A percentile compares a stretch with the other conserved stretches of the same genome.
phyloP scores from a whole-genome alignment of 2,113 vertebrate species.

The Elephantulus edwardii region DNA sequence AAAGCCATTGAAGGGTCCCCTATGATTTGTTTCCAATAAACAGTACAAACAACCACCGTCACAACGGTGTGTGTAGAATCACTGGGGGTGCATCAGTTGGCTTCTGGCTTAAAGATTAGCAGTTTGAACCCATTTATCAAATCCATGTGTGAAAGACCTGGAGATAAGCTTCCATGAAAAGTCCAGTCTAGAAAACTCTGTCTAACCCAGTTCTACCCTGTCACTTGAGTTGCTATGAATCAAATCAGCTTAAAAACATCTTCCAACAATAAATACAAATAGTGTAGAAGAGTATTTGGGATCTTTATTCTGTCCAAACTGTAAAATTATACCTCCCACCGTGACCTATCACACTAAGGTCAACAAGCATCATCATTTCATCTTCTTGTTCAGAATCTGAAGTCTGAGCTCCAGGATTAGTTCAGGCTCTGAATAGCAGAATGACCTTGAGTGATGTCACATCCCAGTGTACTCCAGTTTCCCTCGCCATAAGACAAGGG shows the following conservation, averaged over 20 bases:
- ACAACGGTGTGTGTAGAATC: too few relatives aligned
- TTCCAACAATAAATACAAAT: neutral
- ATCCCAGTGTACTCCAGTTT: neutral
- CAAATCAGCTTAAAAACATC: neutral
- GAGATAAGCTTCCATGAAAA: neutral
- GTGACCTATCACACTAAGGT: neutral
- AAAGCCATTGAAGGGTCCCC: too few relatives aligned
- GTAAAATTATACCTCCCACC: neutral
- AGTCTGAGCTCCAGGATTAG: neutral
- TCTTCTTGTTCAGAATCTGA: accelerated
- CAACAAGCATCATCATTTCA: accelerated
- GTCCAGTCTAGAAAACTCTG: neutral
- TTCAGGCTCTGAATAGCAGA: too few relatives aligned
- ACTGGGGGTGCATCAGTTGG: too few relatives aligned
- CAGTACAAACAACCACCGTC: too few relatives aligned
- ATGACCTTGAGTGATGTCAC: accelerated
- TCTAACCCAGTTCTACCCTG: neutral
- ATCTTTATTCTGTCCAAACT: neutral
- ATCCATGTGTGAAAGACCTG: neutral
- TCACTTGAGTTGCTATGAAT: neutral
- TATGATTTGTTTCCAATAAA: too few relatives aligned
- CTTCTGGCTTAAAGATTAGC: too few relatives aligned
- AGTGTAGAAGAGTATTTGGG: neutral
- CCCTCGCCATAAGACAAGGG: neutral
- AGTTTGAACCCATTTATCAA: neutral